Percentiles rank a stretch among this genome's conserved stretches.
Evolutionary conservation across 2,888 invertebrate species (phyloP).

Genomic region (Drosophila peninsularis): DNA sequence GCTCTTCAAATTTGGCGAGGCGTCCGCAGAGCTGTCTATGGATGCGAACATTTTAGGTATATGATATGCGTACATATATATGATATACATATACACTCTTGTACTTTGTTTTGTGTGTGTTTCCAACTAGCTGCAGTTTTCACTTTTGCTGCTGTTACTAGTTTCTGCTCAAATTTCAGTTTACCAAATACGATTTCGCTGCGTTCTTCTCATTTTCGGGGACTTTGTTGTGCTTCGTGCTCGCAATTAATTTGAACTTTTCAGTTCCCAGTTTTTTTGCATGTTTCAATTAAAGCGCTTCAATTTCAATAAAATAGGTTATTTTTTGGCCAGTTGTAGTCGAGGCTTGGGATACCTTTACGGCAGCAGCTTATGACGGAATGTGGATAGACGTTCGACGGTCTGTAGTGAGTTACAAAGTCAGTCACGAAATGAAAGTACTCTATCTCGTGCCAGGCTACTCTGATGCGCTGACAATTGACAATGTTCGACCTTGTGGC

Average conservation of each 20-base stretch:
- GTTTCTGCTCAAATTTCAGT: background rate
- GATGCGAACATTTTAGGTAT: background rate
- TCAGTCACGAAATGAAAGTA: background rate
- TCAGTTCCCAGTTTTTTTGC: slow-evolving; percentile 5
- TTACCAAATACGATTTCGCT: background rate
- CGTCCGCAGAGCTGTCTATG: background rate
- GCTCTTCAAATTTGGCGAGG: background rate
- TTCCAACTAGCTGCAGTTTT: background rate
- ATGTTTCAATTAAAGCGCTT: slow-evolving; percentile 26
- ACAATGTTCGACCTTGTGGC: slow-evolving; percentile 28
- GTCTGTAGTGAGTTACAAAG: too few relatives aligned
- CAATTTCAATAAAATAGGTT: too few relatives aligned
- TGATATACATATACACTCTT: too few relatives aligned
- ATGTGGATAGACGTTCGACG: too few relatives aligned
- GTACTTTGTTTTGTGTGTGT: too few relatives aligned
- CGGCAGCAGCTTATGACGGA: too few relatives aligned
- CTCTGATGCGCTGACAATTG: background rate
- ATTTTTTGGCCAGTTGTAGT: too few relatives aligned
- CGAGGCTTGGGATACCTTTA: too few relatives aligned
- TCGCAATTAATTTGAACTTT: slow-evolving; percentile 16
- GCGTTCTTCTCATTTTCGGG: background rate
- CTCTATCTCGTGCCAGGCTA: background rate
- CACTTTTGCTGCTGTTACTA: background rate
- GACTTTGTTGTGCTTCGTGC: background rate
- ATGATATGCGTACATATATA: background rate